A percentile compares a stretch with the other conserved stretches of the same genome.
Conservation (phyloP, 2,113 vertebrate genomes). For the Onychorhynchus coronatus region DNA sequence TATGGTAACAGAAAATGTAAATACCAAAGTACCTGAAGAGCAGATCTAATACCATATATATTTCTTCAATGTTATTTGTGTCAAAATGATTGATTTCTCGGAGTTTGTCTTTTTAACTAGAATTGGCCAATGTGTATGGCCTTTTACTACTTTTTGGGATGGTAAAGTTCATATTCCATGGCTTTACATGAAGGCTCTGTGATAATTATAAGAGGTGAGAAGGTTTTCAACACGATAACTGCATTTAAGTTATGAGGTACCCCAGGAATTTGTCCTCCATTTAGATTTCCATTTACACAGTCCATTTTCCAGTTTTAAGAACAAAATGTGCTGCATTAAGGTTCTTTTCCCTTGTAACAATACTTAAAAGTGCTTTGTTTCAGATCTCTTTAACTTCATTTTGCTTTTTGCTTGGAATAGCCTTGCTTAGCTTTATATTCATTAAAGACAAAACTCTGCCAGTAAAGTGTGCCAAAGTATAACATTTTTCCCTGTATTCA, state of each 20-base stretch:
- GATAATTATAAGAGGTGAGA: not conserved
- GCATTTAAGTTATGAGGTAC: not conserved
- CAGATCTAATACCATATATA: not conserved
- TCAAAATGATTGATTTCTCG: not conserved
- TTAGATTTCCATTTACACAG: not conserved
- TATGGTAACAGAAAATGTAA: not conserved
- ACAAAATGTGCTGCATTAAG: not conserved
- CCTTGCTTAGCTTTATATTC: conserved; percentile 18
- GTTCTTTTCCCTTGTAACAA: not conserved
- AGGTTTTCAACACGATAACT: not conserved
- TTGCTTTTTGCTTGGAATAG: conserved; percentile 44
- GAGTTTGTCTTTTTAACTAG: not conserved
- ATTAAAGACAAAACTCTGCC: conserved; percentile 43
- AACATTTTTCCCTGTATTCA: conserved; percentile 24
- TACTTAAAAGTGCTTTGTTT: conserved; percentile 5
- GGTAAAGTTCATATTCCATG: not conserved
- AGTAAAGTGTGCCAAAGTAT: conserved; percentile 30
- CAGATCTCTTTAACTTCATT: not conserved
- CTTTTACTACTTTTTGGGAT: not conserved
- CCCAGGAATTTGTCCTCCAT: not conserved
- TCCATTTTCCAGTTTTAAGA: not conserved
- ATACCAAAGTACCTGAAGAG: not conserved
- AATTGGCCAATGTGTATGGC: not conserved
- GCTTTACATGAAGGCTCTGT: not conserved
- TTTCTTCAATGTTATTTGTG: not conserved